Evolutionary conservation across 1,140 invertebrate genomes (phyloP).

Genomic region (Aphis craccivora): DNA sequence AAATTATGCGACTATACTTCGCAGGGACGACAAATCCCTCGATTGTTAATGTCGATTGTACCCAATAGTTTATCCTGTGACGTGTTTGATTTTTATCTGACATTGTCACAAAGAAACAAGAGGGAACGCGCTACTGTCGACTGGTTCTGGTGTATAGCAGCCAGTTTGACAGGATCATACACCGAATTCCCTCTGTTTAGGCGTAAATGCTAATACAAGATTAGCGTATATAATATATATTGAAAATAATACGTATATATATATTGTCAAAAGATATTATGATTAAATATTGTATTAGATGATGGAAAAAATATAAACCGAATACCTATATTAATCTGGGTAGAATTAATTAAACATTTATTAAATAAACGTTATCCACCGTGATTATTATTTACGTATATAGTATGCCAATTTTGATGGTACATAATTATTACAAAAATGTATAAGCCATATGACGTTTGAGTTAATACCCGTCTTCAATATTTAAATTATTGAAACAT

Average conservation of each 20-base stretch:
- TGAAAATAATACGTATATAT: conserved; percentile 18
- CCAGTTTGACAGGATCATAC: conserved; percentile 40
- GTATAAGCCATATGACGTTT: background rate
- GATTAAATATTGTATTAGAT: background rate
- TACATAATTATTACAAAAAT: background rate
- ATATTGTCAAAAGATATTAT: background rate
- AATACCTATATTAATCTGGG: background rate
- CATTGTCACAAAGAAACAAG: conserved; percentile 43
- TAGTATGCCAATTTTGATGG: background rate
- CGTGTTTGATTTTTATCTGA: conserved; percentile 46
- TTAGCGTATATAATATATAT: background rate
- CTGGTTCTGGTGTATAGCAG: conserved; percentile 43
- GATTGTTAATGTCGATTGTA: conserved; percentile 42
- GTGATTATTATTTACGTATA: background rate
- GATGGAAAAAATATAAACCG: background rate
- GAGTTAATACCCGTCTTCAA: background rate
- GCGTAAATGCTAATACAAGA: conserved; percentile 6
- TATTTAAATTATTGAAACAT: background rate
- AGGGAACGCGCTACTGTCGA: conserved; percentile 36
- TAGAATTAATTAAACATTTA: background rate
- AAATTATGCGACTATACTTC: background rate
- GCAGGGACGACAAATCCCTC: background rate
- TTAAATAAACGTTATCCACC: background rate
- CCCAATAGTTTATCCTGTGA: conserved; percentile 28
- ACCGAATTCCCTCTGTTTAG: conserved; percentile 5